Evolutionary conservation across 2,797 vertebrate genomes (phyloP).

Genomic region (Xyrichtys novacula): DNA sequence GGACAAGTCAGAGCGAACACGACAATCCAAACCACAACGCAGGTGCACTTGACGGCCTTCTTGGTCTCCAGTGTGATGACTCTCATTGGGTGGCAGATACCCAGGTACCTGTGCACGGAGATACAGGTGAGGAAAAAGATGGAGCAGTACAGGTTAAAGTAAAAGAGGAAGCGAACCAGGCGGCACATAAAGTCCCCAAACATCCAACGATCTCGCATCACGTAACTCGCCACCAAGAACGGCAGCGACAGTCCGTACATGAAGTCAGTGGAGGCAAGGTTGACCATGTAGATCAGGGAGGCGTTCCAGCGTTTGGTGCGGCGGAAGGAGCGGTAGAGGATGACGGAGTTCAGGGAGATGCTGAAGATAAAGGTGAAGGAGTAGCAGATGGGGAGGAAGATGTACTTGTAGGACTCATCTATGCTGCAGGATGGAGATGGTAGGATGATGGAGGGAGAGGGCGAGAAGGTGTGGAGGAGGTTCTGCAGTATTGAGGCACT

Average conservation of each 20-base stretch:
- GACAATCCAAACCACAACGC: slow-evolving; percentile 86
- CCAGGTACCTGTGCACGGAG: slow-evolving; percentile 89
- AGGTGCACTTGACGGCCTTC: slow-evolving; percentile 85
- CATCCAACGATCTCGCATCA: slow-evolving; percentile 87
- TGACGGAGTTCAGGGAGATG: slow-evolving; percentile 86
- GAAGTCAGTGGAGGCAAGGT: slow-evolving; percentile 88
- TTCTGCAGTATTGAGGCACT: slow-evolving; percentile 27
- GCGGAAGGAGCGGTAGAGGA: slow-evolving; percentile 85
- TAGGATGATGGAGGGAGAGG: slow-evolving; percentile 21
- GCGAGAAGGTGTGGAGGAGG: slow-evolving; percentile 30
- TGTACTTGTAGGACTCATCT: slow-evolving; percentile 90
- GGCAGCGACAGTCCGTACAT: slow-evolving; percentile 90
- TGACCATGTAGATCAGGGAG: slow-evolving; percentile 90
- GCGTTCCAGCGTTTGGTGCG: slow-evolving; percentile 87
- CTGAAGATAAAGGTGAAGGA: slow-evolving; percentile 89
- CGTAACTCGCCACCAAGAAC: slow-evolving; percentile 88
- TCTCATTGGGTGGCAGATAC: slow-evolving; percentile 90
- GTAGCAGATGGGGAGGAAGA: slow-evolving; percentile 89
- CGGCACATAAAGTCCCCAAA: slow-evolving; percentile 91
- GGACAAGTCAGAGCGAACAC: slow-evolving; percentile 88
- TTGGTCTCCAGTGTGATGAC: slow-evolving; percentile 87
- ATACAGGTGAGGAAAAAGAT: slow-evolving; percentile 91
- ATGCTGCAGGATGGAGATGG: slow-evolving; percentile 82
- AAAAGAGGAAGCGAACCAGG: slow-evolving; percentile 89
- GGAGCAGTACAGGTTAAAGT: slow-evolving; percentile 90